These are phyloP conservation scores for Andinoacara biseriatus DNA, from an alignment of 2,113 vertebrate genomes.

Conservation along the genomic window DNA sequence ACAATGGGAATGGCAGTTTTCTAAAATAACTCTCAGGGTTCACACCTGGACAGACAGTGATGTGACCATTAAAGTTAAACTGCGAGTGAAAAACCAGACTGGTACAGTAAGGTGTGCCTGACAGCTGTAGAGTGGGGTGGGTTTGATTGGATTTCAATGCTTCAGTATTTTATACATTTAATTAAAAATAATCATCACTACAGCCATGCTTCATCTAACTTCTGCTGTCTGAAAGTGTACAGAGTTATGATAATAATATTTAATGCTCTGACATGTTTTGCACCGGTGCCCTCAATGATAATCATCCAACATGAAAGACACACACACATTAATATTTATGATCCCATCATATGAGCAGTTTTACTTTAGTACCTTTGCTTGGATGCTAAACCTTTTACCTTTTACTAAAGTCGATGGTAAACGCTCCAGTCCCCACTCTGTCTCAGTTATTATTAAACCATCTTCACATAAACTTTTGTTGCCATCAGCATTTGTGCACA, in stretches of 20 bases:
- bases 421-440: background rate
- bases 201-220: too few species aligned
- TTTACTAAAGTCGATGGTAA: background rate
- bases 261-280: background rate
- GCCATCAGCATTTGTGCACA: background rate
- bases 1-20: too few species aligned
- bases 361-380: background rate
- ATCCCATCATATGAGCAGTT: background rate
- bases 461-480: background rate
- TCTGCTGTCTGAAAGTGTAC: too few species aligned
- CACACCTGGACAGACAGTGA: fast-evolving
- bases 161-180: too few species aligned
- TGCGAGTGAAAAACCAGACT: too few species aligned
- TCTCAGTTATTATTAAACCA: background rate
- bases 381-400: background rate
- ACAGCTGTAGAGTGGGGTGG: too few species aligned
- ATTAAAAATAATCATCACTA: too few species aligned
- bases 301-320: background rate
- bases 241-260: too few species aligned
- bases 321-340: background rate
- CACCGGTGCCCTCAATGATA: background rate
- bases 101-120: too few species aligned
- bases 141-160: too few species aligned
- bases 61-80: background rate
- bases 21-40: background rate